Evolutionary conservation across 2,888 invertebrate species (phyloP).

Genomic region (Nesidiocoris tenuis): DNA sequence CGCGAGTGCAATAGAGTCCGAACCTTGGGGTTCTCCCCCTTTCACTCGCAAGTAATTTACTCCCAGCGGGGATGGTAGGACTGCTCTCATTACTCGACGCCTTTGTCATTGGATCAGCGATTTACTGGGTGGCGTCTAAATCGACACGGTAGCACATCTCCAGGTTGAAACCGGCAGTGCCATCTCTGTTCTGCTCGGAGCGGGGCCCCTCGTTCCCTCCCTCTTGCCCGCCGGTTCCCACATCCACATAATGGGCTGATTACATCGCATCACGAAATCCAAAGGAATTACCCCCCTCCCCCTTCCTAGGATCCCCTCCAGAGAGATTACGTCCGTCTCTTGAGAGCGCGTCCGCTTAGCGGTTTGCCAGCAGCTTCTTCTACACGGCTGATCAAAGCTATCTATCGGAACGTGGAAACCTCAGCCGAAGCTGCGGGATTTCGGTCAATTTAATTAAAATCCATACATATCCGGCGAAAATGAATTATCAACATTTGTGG

Average conservation of each 20-base stretch:
- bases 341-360: not conserved
- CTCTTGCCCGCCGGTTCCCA: not conserved
- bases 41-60: not conserved
- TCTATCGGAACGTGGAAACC: not conserved
- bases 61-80: not conserved
- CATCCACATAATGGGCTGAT: constrained; percentile 10
- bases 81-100: constrained; percentile 3
- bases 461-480: too few species aligned
- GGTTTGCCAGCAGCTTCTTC: not conserved
- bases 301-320: not conserved
- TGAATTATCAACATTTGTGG: not conserved
- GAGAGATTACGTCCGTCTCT: not conserved
- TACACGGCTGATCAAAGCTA: not conserved
- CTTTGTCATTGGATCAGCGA: constrained; percentile 19
- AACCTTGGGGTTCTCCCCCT: not conserved
- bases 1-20: not conserved
- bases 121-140: constrained; percentile 8
- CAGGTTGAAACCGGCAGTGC: not conserved
- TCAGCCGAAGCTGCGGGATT: not conserved
- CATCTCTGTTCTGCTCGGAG: not conserved
- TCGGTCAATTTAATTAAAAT: not conserved
- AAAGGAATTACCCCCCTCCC: constrained; percentile 1
- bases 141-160: not conserved
- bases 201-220: not conserved
- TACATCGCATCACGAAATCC: constrained; percentile 11